Conservation (phyloP, 2,797 vertebrate species). For the Australoheros facetus region DNA sequence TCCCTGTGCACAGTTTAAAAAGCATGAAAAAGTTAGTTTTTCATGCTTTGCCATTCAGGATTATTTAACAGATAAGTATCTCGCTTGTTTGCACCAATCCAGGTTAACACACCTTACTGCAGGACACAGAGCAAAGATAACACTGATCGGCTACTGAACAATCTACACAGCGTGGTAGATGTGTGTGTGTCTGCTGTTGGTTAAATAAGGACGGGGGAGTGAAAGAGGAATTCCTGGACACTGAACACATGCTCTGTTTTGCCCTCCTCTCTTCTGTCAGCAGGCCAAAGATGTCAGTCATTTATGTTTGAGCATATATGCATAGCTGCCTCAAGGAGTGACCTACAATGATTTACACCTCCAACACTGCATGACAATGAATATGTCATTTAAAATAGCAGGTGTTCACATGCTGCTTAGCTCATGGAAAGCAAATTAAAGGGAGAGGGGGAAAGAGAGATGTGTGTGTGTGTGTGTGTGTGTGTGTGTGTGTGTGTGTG, state of each 20-base stretch:
- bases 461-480: constrained; percentile 16
- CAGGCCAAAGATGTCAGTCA: constrained; percentile 55
- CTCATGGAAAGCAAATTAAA: constrained; percentile 72
- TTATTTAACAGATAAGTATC: not conserved
- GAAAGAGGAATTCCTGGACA: constrained; percentile 67
- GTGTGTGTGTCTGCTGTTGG: constrained; percentile 30
- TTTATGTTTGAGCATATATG: constrained; percentile 37
- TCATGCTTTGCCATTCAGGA: not conserved
- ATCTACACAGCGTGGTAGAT: constrained; percentile 24
- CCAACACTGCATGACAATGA: constrained; percentile 60
- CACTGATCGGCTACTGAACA: not conserved
- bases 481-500: constrained; percentile 30
- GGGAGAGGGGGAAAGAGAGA: constrained; percentile 39
- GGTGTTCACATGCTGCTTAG: constrained; percentile 75
- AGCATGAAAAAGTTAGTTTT: not conserved
- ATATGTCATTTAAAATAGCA: constrained; percentile 76
- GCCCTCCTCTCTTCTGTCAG: constrained; percentile 48
- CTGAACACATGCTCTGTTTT: constrained; percentile 69
- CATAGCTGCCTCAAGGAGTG: constrained; percentile 22
- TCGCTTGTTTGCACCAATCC: not conserved
- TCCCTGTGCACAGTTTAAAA: too few species aligned
- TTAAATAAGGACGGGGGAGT: constrained; percentile 56
- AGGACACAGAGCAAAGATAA: not conserved
- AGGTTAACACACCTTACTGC: not conserved
- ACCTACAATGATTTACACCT: constrained; percentile 71